These are phyloP conservation scores for Hoplodrina ambigua DNA, from an alignment of 2,888 invertebrate genomes.

Conservation along the genomic window DNA sequence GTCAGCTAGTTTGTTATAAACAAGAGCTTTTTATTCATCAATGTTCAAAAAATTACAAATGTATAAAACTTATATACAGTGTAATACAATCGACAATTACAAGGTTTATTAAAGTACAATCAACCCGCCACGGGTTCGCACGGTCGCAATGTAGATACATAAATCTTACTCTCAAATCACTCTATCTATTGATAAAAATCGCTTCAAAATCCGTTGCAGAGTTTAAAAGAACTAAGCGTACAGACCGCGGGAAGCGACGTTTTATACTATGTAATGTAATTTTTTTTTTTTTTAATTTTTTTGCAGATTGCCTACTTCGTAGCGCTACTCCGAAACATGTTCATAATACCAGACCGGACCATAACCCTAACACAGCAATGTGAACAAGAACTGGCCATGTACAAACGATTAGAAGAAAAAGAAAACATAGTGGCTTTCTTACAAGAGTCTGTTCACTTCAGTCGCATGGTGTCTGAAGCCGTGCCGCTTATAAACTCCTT, in stretches of 20 bases:
- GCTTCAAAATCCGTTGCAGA: no score
- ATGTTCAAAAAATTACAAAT: no score
- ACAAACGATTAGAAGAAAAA: constrained; percentile 90
- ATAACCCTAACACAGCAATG: constrained; percentile 81
- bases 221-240: no score
- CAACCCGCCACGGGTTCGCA: no score
- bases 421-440: constrained; percentile 93
- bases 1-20: neutral
- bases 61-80: no score
- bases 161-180: no score
- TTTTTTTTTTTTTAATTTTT: neutral
- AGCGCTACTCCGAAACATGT: constrained; percentile 84
- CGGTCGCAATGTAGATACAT: no score
- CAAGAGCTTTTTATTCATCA: neutral
- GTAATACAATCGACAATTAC: no score
- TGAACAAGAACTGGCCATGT: constrained; percentile 83
- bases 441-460: constrained; percentile 91
- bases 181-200: no score
- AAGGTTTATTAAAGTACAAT: no score
- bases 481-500: constrained; percentile 92
- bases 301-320: constrained; percentile 86
- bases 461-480: constrained; percentile 83
- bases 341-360: constrained; percentile 79
- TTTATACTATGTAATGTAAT: no score
- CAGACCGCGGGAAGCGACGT: no score